Percentiles rank a stretch among this genome's conserved stretches.
Conservation (phyloP, 2,113 vertebrate species). For the Leiothrix lutea region DNA sequence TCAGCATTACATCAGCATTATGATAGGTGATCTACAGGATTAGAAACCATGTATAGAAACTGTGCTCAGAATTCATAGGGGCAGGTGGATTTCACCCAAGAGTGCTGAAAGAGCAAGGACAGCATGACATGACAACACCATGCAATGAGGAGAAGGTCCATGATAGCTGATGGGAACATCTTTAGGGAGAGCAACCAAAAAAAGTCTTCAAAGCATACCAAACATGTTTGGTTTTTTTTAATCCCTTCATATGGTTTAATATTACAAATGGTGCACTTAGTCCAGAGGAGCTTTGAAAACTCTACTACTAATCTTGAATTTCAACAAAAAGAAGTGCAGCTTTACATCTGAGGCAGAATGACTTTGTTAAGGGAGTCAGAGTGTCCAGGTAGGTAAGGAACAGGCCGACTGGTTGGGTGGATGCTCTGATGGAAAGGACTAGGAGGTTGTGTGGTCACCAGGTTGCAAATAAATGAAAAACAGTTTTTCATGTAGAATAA, state of each 20-base stretch:
- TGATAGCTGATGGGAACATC: background rate
- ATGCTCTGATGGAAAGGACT: background rate
- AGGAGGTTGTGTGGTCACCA: rapidly evolving
- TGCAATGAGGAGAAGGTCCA: background rate
- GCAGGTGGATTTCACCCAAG: background rate
- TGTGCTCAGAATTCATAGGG: background rate
- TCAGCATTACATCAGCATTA: background rate
- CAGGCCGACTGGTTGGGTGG: background rate
- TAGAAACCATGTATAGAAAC: background rate
- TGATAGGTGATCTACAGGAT: background rate
- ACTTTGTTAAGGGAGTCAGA: background rate
- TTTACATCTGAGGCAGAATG: background rate
- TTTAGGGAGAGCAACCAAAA: background rate
- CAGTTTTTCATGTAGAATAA: background rate
- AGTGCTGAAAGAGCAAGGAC: background rate
- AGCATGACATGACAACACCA: background rate
- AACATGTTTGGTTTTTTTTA: rapidly evolving
- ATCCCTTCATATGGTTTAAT: background rate
- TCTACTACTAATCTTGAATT: background rate
- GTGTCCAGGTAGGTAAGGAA: too few species aligned
- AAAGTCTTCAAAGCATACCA: background rate
- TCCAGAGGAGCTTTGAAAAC: background rate
- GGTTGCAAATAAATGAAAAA: background rate
- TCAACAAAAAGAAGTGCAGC: background rate
- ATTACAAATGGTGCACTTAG: background rate